These are phyloP conservation scores for Drosophila obscura DNA, from an alignment of 1,140 invertebrate species.

Conservation along the genomic window DNA sequence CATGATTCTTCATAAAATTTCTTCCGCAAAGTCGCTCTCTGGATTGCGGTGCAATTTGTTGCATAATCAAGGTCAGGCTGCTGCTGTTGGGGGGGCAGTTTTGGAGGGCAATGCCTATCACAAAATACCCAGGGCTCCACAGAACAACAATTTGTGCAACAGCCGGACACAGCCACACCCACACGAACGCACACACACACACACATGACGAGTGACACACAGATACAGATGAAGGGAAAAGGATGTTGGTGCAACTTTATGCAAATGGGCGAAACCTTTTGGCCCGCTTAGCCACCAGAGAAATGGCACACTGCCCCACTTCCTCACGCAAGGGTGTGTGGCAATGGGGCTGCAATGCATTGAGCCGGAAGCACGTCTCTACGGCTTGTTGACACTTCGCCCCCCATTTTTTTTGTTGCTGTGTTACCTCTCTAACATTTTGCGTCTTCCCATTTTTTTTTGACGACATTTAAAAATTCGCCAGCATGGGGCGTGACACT, in stretches of 20 bases:
- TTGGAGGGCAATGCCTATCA: conserved; percentile 24
- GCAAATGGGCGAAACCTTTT: conserved; percentile 32
- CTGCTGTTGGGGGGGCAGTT: too few relatives aligned
- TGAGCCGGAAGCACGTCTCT: neutral
- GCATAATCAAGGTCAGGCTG: too few relatives aligned
- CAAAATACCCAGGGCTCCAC: conserved; percentile 5
- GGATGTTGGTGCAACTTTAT: conserved; percentile 47
- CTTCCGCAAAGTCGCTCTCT: too few relatives aligned
- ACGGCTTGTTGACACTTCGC: conserved; percentile 25
- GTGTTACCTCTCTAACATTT: neutral
- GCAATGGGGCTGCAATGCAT: conserved; percentile 2
- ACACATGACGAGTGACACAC: neutral
- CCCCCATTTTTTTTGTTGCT: neutral
- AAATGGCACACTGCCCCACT: conserved; percentile 21
- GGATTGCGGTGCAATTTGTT: too few relatives aligned
- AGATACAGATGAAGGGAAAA: neutral
- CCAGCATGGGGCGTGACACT: conserved; percentile 2
- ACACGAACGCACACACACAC: neutral
- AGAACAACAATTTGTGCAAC: conserved; percentile 36
- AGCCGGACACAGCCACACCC: conserved; percentile 22
- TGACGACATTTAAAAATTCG: neutral
- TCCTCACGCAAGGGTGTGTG: neutral
- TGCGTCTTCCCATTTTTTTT: neutral
- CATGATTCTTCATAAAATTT: too few relatives aligned
- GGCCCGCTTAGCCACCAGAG: conserved; percentile 38